These are phyloP conservation scores for Hoplostethus mediterraneus DNA, from an alignment of 2,797 vertebrate genomes.

Conservation along the genomic window DNA sequence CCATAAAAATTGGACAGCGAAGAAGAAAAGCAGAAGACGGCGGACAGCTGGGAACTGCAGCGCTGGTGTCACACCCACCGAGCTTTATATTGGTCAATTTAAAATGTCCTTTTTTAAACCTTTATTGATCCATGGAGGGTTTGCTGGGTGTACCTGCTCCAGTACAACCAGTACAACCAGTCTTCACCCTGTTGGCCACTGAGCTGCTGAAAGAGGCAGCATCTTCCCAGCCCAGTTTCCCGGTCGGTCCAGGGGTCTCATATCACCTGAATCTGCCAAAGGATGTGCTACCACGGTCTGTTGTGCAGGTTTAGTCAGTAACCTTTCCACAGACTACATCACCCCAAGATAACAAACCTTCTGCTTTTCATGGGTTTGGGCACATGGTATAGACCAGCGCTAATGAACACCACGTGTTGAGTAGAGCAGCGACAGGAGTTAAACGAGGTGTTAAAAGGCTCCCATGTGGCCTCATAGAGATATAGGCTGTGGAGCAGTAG, in stretches of 20 bases:
- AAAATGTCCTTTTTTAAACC: neutral
- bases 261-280: neutral
- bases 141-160: neutral
- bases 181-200: neutral
- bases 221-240: neutral
- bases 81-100: neutral
- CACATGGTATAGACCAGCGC: conserved; percentile 22
- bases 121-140: neutral
- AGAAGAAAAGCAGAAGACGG: neutral
- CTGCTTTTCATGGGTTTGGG: conserved; percentile 13
- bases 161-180: neutral
- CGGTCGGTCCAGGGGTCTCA: neutral
- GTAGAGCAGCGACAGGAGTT: conserved; percentile 28
- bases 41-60: neutral
- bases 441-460: conserved; percentile 21
- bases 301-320: neutral
- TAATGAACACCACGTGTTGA: conserved; percentile 47
- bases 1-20: neutral
- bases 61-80: neutral
- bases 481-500: conserved; percentile 4
- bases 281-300: neutral
- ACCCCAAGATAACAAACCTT: conserved; percentile 9
- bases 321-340: conserved; percentile 10
- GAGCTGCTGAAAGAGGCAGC: neutral
- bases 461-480: conserved; percentile 19